A percentile compares a stretch with the other conserved stretches of the same genome.
These are phyloP conservation scores for Syngnathus scovelli DNA, from an alignment of 2,113 vertebrate species.

Conservation along the genomic window DNA sequence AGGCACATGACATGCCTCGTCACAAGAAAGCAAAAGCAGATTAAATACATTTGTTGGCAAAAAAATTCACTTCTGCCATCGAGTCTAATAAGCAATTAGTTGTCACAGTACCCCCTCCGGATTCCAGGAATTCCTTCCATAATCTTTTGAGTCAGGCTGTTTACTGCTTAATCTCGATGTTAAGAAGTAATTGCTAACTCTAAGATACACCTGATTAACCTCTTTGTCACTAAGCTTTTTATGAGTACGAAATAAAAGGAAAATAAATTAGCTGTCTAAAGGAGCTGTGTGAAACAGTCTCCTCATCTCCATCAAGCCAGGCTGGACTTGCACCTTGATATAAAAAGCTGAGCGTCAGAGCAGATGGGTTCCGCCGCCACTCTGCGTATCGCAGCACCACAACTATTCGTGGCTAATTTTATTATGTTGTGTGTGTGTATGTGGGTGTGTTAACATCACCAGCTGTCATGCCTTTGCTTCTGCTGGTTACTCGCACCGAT, in stretches of 20 bases:
- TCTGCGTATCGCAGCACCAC: conserved; percentile 29
- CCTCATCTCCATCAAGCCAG: background rate
- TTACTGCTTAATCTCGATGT: conserved; percentile 34
- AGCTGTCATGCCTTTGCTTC: conserved; percentile 30
- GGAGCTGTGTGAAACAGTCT: background rate
- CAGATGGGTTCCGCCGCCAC: conserved; percentile 14
- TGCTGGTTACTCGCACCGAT: conserved; percentile 5
- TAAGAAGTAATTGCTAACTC: conserved; percentile 22
- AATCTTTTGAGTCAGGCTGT: background rate
- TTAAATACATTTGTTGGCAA: background rate
- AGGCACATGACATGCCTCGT: no score
- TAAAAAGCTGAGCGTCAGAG: conserved; percentile 18
- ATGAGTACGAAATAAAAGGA: no score
- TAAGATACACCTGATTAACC: conserved; percentile 23
- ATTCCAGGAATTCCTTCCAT: conserved; percentile 36
- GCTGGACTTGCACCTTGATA: conserved; percentile 7
- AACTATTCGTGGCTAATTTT: conserved; percentile 33
- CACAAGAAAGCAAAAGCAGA: conserved; percentile 5
- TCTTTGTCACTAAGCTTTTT: conserved; percentile 5
- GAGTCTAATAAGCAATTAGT: background rate
- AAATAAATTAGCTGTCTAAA: background rate
- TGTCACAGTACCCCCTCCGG: conserved; percentile 46
- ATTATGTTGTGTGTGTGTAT: background rate
- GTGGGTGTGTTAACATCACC: conserved; percentile 34
- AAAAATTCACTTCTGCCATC: background rate